These are phyloP conservation scores for Axinella damicornis DNA, from an alignment of 37 sponge, comb jelly and placozoan genomes.

Conservation along the genomic window DNA sequence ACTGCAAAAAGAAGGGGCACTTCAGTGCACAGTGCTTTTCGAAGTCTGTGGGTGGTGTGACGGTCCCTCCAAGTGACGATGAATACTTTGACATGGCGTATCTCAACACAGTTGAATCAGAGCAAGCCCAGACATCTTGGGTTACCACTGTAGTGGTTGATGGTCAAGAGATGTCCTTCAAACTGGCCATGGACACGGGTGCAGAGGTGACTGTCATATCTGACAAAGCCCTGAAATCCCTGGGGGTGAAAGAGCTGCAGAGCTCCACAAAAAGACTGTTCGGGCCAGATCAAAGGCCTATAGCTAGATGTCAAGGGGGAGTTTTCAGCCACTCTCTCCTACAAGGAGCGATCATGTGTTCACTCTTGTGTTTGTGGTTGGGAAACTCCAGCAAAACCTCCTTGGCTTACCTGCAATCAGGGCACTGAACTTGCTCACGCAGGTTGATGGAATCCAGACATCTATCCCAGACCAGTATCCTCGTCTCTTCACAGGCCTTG, in stretches of 20 bases:
- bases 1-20: constrained; percentile 41
- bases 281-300: constrained; percentile 22
- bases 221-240: not conserved
- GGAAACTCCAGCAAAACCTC: constrained; percentile 26
- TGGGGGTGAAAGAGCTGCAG: constrained; percentile 3
- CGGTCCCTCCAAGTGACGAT: not conserved
- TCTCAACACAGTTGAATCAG: not conserved
- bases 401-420: constrained; percentile 44
- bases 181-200: constrained; percentile 24
- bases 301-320: constrained; percentile 32
- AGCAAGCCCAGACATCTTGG: not conserved
- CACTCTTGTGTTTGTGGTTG: constrained; percentile 38
- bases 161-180: constrained; percentile 24
- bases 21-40: constrained; percentile 24
- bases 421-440: constrained; percentile 28
- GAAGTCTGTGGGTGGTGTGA: constrained; percentile 7
- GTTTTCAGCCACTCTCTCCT: constrained; percentile 7
- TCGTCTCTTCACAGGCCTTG: constrained; percentile 28
- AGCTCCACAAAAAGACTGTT: constrained; percentile 19
- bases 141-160: not conserved
- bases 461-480: constrained; percentile 23
- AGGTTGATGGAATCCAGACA: not conserved
- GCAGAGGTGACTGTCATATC: constrained; percentile 36
- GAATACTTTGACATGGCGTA: constrained; percentile 22
- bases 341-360: not conserved